These are phyloP conservation scores for Odontophorus gujanensis DNA, from an alignment of 2,113 vertebrate genomes.

Conservation along the genomic window DNA sequence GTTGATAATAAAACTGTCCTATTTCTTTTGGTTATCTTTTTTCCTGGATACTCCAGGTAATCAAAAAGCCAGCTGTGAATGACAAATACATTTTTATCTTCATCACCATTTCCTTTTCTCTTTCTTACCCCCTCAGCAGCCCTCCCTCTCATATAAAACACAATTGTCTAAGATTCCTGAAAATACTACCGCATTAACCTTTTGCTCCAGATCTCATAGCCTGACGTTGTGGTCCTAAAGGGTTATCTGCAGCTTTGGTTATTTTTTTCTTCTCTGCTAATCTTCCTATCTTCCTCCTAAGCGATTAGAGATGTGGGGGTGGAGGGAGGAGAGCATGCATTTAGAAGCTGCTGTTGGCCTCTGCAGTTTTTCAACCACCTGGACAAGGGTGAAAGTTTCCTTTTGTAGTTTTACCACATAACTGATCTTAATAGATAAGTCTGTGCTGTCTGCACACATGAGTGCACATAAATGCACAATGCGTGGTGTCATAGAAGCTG, in stretches of 20 bases:
- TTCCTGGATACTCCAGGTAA: constrained; percentile 24
- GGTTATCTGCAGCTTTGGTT: constrained; percentile 72
- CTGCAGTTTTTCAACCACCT: constrained; percentile 63
- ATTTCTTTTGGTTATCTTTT: constrained; percentile 22
- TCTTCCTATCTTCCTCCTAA: constrained; percentile 76
- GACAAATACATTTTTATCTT: constrained; percentile 55
- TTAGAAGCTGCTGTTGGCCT: constrained; percentile 54
- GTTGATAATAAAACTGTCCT: constrained; percentile 19
- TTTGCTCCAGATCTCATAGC: constrained; percentile 19
- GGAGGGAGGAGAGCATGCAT: constrained; percentile 33
- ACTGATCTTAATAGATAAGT: constrained; percentile 29
- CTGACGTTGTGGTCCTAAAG: constrained; percentile 53
- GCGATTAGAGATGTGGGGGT: constrained; percentile 64
- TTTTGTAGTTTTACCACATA: constrained; percentile 1
- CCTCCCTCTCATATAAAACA: constrained; percentile 3
- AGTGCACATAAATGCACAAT: constrained; percentile 22
- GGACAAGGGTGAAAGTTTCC: constrained; percentile 60
- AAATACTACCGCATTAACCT: constrained; percentile 44
- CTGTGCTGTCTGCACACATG: constrained; percentile 31
- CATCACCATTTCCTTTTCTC: constrained; percentile 32
- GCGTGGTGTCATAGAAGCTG: neutral
- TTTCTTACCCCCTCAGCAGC: constrained; percentile 2
- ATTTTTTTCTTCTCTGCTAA: constrained; percentile 70
- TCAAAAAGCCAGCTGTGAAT: constrained; percentile 37
- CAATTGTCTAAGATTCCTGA: constrained; percentile 34